These are phyloP conservation scores for Patella vulgata DNA, from an alignment of 1,140 invertebrate genomes.

Conservation along the genomic window DNA sequence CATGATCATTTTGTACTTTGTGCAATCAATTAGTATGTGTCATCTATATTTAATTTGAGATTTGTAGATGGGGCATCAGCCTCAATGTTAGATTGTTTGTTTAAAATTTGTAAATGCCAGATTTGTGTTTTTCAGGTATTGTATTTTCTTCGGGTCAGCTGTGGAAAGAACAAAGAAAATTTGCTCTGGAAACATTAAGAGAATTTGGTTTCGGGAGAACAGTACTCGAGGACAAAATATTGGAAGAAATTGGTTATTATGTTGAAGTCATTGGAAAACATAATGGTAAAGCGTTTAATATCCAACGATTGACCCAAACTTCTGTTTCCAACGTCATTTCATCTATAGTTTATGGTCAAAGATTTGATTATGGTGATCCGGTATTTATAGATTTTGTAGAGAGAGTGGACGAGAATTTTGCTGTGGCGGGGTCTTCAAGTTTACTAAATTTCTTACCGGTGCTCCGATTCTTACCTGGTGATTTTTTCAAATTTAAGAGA, in stretches of 20 bases:
- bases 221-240: conserved; percentile 78
- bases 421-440: background rate
- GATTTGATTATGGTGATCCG: conserved; percentile 69
- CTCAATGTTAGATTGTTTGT: too few relatives aligned
- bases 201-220: conserved; percentile 79
- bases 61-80: too few relatives aligned
- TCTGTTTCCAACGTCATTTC: conserved; percentile 78
- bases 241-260: conserved; percentile 69
- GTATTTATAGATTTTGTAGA: conserved; percentile 25
- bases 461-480: conserved; percentile 23
- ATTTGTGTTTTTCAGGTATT: too few relatives aligned
- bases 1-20: too few relatives aligned
- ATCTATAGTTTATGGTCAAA: conserved; percentile 84
- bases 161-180: conserved; percentile 78
- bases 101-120: too few relatives aligned
- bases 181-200: conserved; percentile 76
- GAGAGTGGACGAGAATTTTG: conserved; percentile 1
- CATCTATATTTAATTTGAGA: too few relatives aligned
- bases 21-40: too few relatives aligned
- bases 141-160: too few relatives aligned
- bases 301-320: conserved; percentile 31
- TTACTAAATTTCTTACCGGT: conserved; percentile 16
- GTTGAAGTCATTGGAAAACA: background rate
- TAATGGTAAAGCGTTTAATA: conserved; percentile 22
- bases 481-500: conserved; percentile 20